These are phyloP conservation scores for Brachypterus glaber DNA, from an alignment of 2,888 invertebrate species.

Conservation along the genomic window DNA sequence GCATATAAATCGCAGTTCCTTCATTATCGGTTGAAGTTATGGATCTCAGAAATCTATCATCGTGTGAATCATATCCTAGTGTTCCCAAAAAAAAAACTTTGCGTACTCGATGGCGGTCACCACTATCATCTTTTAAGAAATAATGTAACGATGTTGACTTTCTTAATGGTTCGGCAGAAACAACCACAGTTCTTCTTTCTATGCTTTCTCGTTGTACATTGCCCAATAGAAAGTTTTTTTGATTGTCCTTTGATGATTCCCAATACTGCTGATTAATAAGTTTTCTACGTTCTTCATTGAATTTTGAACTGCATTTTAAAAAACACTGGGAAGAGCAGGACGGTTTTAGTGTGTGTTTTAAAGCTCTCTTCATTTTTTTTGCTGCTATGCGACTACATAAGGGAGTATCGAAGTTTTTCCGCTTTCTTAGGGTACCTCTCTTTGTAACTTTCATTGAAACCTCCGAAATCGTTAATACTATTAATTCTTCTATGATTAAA, in stretches of 20 bases:
- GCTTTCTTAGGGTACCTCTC: not conserved
- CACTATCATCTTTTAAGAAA: not conserved
- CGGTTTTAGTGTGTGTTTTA: not conserved
- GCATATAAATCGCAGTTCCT: not conserved
- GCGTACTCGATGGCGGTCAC: not conserved
- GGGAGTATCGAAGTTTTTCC: too few relatives aligned
- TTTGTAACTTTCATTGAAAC: not conserved
- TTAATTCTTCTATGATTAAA: not conserved
- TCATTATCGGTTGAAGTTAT: not conserved
- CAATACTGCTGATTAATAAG: not conserved
- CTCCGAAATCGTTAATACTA: constrained; percentile 1
- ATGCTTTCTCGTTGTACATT: not conserved
- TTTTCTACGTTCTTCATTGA: constrained; percentile 1
- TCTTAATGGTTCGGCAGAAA: not conserved
- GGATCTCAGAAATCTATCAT: not conserved
- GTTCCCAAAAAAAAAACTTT: not conserved
- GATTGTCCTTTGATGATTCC: too few relatives aligned
- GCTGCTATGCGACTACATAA: constrained; percentile 1
- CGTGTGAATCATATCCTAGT: not conserved
- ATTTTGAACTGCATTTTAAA: not conserved
- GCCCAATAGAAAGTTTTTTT: not conserved
- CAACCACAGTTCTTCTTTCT: not conserved
- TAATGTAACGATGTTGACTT: not conserved
- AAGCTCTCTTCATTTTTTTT: not conserved
- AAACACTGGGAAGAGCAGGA: not conserved